These are phyloP conservation scores for Epizoanthus illoricatus DNA, from an alignment of 92 coral and sea anemone species.

Conservation along the genomic window DNA sequence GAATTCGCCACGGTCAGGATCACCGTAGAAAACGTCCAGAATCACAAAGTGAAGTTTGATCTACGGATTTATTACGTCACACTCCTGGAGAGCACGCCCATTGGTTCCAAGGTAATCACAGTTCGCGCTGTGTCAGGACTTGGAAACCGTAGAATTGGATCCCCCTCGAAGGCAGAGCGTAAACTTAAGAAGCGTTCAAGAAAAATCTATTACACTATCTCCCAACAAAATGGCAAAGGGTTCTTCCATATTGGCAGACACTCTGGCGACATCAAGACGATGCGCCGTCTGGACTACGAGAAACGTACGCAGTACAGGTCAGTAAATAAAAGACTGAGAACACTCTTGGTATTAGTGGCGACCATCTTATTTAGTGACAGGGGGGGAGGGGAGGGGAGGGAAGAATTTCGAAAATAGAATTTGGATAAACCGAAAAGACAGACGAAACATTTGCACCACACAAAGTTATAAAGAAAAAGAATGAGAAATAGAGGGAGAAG, in stretches of 20 bases:
- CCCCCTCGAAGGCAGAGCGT: slow-evolving; percentile 35
- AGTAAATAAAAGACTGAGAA: neutral
- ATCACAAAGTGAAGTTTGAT: slow-evolving; percentile 75
- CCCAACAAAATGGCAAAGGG: slow-evolving; percentile 42
- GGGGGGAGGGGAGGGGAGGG: neutral
- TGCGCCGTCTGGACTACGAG: slow-evolving; percentile 63
- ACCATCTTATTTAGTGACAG: neutral
- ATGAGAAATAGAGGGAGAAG: no score
- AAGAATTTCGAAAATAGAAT: no score
- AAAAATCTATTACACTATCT: slow-evolving; percentile 63
- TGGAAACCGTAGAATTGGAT: slow-evolving; percentile 33
- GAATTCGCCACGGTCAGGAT: slow-evolving; percentile 57
- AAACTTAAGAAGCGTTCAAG: slow-evolving; percentile 41
- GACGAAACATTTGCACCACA: no score
- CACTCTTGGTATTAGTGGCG: neutral
- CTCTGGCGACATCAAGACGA: slow-evolving; percentile 60
- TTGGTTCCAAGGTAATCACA: slow-evolving; percentile 60
- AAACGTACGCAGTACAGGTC: slow-evolving; percentile 66
- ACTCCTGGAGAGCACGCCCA: slow-evolving; percentile 64
- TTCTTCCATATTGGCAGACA: slow-evolving; percentile 64
- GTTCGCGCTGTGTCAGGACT: slow-evolving; percentile 80
- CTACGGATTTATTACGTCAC: slow-evolving; percentile 64
- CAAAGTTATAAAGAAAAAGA: no score
- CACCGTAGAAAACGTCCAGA: slow-evolving; percentile 45
- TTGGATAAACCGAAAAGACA: no score